Evolutionary conservation across 2,113 vertebrate species (phyloP).

Genomic region (Silurus asotus): DNA sequence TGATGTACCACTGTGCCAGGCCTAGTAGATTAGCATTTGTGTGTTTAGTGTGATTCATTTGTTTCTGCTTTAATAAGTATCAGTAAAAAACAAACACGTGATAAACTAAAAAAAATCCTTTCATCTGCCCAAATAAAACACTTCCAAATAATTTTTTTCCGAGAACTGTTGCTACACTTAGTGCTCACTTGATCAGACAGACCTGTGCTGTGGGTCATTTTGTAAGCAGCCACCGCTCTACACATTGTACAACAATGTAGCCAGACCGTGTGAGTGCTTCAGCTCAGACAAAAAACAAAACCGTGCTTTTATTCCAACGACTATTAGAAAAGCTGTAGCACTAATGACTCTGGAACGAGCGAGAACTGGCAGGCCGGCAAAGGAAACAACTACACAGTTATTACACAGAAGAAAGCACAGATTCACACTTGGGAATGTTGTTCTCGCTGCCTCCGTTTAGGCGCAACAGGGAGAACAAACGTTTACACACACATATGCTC

Average conservation of each 20-base stretch:
- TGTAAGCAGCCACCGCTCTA: neutral
- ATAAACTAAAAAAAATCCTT: neutral
- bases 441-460: slow-evolving; percentile 3
- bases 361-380: neutral
- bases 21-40: neutral
- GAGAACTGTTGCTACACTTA: neutral
- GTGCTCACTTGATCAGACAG: neutral
- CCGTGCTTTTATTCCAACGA: neutral
- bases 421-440: neutral
- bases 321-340: neutral
- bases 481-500: slow-evolving; percentile 20
- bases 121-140: neutral
- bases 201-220: neutral
- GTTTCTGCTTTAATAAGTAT: neutral
- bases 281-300: neutral
- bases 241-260: neutral
- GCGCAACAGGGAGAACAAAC: neutral
- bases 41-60: neutral
- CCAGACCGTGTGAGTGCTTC: neutral
- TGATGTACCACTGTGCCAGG: neutral
- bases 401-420: neutral
- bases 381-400: neutral
- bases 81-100: neutral
- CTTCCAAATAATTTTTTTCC: neutral
- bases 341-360: neutral